These are phyloP conservation scores for Plecotus auritus DNA, from an alignment of 2,113 vertebrate species.

Conservation along the genomic window DNA sequence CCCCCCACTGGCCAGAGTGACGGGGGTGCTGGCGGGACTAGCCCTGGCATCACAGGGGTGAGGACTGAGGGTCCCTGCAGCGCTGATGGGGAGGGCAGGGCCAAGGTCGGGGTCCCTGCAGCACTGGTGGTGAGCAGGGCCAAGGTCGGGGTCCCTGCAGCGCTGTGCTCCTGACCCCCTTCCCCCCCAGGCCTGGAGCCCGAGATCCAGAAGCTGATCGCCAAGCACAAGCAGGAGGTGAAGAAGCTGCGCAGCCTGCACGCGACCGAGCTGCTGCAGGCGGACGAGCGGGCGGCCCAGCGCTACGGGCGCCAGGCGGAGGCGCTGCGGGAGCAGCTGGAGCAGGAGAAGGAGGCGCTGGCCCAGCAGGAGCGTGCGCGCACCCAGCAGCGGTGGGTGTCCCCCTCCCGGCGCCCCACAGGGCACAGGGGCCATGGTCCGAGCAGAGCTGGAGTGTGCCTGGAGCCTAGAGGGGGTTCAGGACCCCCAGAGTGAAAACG, in stretches of 20 bases:
- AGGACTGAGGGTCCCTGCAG: background rate
- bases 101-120: background rate
- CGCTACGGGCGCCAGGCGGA: conserved; percentile 84
- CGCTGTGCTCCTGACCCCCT: no score
- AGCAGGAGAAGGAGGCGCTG: conserved; percentile 88
- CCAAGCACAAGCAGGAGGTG: conserved; percentile 93
- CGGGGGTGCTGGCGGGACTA: background rate
- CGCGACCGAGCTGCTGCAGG: conserved; percentile 90
- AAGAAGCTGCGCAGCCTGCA: conserved; percentile 89
- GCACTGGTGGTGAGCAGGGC: background rate
- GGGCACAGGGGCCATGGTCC: fast-evolving
- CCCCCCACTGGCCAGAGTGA: background rate
- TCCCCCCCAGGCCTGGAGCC: conserved; percentile 90
- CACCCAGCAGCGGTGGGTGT: conserved; percentile 84
- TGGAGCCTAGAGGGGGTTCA: background rate
- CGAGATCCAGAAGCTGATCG: conserved; percentile 94
- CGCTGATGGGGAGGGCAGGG: fast-evolving
- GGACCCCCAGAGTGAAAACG: background rate
- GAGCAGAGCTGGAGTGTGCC: background rate
- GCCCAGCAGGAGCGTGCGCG: conserved; percentile 87
- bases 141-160: background rate
- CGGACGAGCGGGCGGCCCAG: conserved; percentile 86
- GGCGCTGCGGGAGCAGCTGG: conserved; percentile 87
- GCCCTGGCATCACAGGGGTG: background rate
- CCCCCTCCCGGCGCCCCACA: background rate